These are phyloP conservation scores for Tetrapedia diversipes DNA, from an alignment of 2,888 invertebrate species.

Conservation along the genomic window DNA sequence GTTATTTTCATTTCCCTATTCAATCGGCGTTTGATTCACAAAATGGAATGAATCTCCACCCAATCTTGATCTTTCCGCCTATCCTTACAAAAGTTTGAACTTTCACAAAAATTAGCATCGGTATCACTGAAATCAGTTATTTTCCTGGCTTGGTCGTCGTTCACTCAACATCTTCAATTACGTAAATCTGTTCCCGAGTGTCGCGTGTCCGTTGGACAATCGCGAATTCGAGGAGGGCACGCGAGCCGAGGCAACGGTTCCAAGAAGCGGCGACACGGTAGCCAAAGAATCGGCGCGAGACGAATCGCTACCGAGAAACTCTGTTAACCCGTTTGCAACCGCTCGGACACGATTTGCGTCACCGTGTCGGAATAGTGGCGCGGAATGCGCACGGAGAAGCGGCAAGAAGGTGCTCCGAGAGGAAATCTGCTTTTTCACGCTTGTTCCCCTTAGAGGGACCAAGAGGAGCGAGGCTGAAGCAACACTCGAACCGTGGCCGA, in stretches of 20 bases:
- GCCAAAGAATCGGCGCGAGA: slow-evolving; percentile 44
- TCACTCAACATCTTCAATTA: slow-evolving; percentile 7
- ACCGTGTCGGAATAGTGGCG: slow-evolving; percentile 47
- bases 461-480: background rate
- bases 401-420: slow-evolving; percentile 15
- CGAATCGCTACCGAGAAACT: slow-evolving; percentile 61
- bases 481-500: slow-evolving; percentile 1
- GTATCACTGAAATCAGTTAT: background rate
- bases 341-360: slow-evolving; percentile 53
- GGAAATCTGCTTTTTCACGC: slow-evolving; percentile 1
- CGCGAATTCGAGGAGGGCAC: slow-evolving; percentile 4
- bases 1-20: no score
- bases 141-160: slow-evolving; percentile 9
- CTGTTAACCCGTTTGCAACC: slow-evolving; percentile 54
- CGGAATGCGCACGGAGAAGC: slow-evolving; percentile 16
- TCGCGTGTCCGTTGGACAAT: slow-evolving; percentile 19
- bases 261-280: slow-evolving; percentile 46
- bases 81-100: no score
- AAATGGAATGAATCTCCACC: no score
- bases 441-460: background rate
- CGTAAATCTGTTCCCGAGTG: slow-evolving; percentile 6
- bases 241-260: slow-evolving; percentile 23
- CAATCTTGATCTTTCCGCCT: no score
- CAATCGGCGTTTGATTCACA: no score
- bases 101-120: no score